phyloP scores from a whole-genome alignment of 2,888 invertebrate genomes.

The Aethes cnicana region DNA sequence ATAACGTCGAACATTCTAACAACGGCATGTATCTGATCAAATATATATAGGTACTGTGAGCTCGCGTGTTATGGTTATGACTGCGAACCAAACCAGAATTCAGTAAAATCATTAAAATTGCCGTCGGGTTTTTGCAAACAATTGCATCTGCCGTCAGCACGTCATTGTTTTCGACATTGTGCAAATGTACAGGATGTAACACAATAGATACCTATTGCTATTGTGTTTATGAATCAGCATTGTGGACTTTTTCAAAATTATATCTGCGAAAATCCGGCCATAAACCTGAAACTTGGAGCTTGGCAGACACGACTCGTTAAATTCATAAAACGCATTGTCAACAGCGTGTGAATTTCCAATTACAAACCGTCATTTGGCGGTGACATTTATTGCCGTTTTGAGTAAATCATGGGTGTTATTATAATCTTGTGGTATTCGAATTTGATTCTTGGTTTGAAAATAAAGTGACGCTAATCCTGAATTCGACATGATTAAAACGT shows the following conservation, averaged over 20 bases:
- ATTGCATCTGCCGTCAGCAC: slow-evolving; percentile 15
- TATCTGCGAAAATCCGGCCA: slow-evolving; percentile 23
- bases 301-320: slow-evolving; percentile 11
- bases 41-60: neutral
- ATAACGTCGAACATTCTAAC: neutral
- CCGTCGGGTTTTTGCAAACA: slow-evolving; percentile 21
- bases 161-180: slow-evolving; percentile 30
- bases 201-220: slow-evolving; percentile 27
- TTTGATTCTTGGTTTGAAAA: slow-evolving; percentile 5
- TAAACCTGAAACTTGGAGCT: slow-evolving; percentile 2
- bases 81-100: slow-evolving; percentile 4
- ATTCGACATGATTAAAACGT: no score
- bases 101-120: slow-evolving; percentile 31
- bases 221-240: slow-evolving; percentile 21
- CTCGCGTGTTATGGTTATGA: no score
- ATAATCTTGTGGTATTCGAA: neutral
- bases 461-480: no score
- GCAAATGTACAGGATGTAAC: slow-evolving; percentile 27
- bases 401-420: slow-evolving; percentile 10
- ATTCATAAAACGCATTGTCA: slow-evolving; percentile 21
- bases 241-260: slow-evolving; percentile 22
- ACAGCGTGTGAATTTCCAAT: slow-evolving; percentile 15
- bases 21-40: slow-evolving; percentile 11
- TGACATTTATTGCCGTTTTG: slow-evolving; percentile 21
- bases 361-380: slow-evolving; percentile 5